A percentile compares a stretch with the other conserved stretches of the same genome.
Evolutionary conservation across 2,113 vertebrate genomes (phyloP).

Genomic region (Geococcyx californianus): DNA sequence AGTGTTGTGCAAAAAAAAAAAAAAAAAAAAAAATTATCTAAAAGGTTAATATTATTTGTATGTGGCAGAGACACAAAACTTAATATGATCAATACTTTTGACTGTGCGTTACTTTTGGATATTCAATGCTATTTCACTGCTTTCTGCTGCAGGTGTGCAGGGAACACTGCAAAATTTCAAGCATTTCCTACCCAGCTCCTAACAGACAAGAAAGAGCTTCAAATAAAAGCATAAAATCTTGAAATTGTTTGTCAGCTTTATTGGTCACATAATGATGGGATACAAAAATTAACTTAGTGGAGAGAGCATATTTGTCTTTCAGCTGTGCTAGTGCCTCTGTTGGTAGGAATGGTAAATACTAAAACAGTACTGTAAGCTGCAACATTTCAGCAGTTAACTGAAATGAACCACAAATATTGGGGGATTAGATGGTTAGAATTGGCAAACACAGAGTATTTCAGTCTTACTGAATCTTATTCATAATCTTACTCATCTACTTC

Average conservation of each 20-base stretch:
- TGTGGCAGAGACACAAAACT: neutral
- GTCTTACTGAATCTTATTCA: no score
- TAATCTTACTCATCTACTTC: neutral
- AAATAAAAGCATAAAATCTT: neutral
- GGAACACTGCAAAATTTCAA: neutral
- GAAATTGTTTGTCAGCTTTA: fast-evolving
- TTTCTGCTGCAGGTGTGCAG: neutral
- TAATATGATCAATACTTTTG: neutral
- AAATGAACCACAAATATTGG: neutral
- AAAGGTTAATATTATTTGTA: neutral
- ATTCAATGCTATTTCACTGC: neutral
- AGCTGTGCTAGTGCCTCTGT: neutral
- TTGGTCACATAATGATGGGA: neutral
- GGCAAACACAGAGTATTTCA: neutral
- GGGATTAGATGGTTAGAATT: neutral
- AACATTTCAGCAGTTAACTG: neutral
- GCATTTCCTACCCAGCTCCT: neutral
- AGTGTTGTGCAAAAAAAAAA: neutral
- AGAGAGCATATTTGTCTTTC: neutral
- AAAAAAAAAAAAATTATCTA: neutral
- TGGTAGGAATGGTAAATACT: neutral
- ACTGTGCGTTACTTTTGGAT: neutral
- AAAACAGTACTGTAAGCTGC: neutral
- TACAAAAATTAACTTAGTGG: neutral
- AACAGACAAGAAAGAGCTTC: neutral